Conservation (phyloP, 2,888 invertebrate genomes). For the Acanthacorydalis orientalis region DNA sequence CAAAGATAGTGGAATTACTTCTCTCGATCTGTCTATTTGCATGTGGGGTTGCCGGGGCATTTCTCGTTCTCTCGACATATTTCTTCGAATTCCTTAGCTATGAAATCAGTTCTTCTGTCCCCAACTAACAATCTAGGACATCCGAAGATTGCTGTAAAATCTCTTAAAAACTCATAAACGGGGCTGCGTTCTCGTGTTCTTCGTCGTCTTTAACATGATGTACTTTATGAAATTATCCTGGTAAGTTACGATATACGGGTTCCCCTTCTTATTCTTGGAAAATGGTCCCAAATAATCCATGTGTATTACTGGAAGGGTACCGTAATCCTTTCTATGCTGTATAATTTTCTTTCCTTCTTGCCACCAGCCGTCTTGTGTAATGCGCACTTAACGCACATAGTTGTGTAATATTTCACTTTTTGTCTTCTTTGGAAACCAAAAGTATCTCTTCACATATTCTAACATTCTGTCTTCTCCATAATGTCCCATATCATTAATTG, state of each 20-base stretch:
- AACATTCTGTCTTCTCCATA: no score
- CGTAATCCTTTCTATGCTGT: no score
- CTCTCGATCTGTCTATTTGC: constrained; percentile 13
- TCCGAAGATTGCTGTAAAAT: no score
- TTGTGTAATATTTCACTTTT: no score
- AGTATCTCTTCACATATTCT: no score
- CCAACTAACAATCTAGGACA: no score
- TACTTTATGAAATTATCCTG: no score
- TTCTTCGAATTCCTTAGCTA: constrained; percentile 11
- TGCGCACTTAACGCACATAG: neutral
- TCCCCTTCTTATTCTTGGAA: no score
- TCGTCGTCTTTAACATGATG: constrained; percentile 5
- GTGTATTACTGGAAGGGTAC: constrained; percentile 9
- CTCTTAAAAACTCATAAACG: constrained; percentile 9
- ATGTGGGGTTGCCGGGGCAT: constrained; percentile 12
- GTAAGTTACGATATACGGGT: no score
- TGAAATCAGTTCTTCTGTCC: constrained; percentile 15
- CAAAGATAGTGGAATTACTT: constrained; percentile 11
- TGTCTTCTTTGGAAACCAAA: no score
- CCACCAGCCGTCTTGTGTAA: constrained; percentile 5
- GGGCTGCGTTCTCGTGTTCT: constrained; percentile 2
- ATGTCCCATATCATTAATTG: no score
- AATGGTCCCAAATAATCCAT: constrained; percentile 10
- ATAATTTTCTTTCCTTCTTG: constrained; percentile 9
- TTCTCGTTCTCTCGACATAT: constrained; percentile 11